A percentile compares a stretch with the other conserved stretches of the same genome.
Conservation (phyloP, 2,113 vertebrate species). For the Clarias batrachus region DNA sequence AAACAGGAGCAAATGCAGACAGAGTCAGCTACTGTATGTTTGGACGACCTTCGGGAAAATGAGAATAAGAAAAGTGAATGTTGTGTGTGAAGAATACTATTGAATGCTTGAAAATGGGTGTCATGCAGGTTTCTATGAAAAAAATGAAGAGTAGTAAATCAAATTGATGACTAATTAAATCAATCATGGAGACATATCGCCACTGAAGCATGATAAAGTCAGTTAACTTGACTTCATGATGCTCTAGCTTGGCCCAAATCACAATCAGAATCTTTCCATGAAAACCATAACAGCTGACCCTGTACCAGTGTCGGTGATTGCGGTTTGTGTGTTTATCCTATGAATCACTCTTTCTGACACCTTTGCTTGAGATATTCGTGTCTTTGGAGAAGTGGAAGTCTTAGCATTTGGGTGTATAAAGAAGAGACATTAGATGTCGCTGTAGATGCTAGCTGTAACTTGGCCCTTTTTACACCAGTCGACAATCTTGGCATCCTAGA, state of each 20-base stretch:
- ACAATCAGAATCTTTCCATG: not conserved
- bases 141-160: not conserved
- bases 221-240: not conserved
- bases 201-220: not conserved
- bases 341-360: not conserved
- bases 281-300: not conserved
- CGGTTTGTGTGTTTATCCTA: not conserved
- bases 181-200: not conserved
- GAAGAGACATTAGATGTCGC: not conserved
- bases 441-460: not conserved
- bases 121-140: not conserved
- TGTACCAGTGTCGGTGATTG: not conserved
- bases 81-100: slow-evolving; percentile 31
- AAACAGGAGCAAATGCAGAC: slow-evolving; percentile 77
- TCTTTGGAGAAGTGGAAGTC: not conserved
- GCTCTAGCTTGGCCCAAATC: not conserved
- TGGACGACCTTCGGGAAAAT: slow-evolving; percentile 66
- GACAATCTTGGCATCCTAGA: not conserved
- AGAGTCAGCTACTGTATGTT: slow-evolving; percentile 75
- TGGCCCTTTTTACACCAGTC: not conserved
- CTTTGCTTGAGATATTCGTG: no score
- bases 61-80: slow-evolving; percentile 32
- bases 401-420: not conserved
- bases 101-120: not conserved
- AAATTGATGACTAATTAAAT: not conserved